A percentile compares a stretch with the other conserved stretches of the same genome.
These are phyloP conservation scores for Corvus cornix DNA, from an alignment of 2,113 vertebrate species.

Conservation along the genomic window DNA sequence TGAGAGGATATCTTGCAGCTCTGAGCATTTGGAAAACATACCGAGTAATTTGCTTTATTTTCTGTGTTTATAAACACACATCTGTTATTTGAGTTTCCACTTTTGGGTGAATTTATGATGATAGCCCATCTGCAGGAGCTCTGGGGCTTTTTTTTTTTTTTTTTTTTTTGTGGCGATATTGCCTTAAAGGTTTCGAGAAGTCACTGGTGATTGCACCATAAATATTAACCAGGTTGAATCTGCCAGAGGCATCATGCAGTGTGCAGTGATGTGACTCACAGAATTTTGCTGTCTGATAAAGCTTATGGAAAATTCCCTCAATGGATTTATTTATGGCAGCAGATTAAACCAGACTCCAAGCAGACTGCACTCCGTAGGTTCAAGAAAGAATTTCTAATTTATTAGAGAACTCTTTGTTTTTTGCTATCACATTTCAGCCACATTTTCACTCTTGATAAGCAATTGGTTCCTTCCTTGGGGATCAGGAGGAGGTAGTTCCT, in stretches of 20 bases:
- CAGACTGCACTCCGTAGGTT: slow-evolving; percentile 29
- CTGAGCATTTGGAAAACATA: slow-evolving; percentile 11
- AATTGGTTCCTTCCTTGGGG: slow-evolving; percentile 42
- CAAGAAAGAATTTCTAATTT: slow-evolving; percentile 56
- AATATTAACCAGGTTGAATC: slow-evolving; percentile 28
- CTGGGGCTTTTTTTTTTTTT: background rate
- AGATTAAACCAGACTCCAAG: slow-evolving; percentile 66
- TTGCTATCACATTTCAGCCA: slow-evolving; percentile 64
- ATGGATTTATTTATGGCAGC: slow-evolving; percentile 66
- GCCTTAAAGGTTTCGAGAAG: slow-evolving; percentile 59
- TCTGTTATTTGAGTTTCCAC: slow-evolving; percentile 30
- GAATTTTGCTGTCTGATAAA: slow-evolving; percentile 52
- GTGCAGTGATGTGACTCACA: slow-evolving; percentile 60
- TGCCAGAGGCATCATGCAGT: slow-evolving; percentile 14
- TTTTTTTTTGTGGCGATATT: background rate
- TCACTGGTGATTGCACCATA: slow-evolving; percentile 55
- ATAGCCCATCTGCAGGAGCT: slow-evolving; percentile 22
- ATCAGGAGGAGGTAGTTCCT: slow-evolving; percentile 15
- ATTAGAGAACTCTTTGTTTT: slow-evolving; percentile 57
- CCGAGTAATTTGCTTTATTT: background rate
- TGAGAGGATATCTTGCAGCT: background rate
- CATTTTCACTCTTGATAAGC: slow-evolving; percentile 48
- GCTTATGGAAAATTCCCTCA: slow-evolving; percentile 64
- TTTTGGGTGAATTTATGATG: slow-evolving; percentile 1
- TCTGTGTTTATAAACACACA: slow-evolving; percentile 36